A percentile compares a stretch with the other conserved stretches of the same genome.
These are phyloP conservation scores for Brachycybe producta DNA, from an alignment of 2,888 invertebrate species.

Conservation along the genomic window DNA sequence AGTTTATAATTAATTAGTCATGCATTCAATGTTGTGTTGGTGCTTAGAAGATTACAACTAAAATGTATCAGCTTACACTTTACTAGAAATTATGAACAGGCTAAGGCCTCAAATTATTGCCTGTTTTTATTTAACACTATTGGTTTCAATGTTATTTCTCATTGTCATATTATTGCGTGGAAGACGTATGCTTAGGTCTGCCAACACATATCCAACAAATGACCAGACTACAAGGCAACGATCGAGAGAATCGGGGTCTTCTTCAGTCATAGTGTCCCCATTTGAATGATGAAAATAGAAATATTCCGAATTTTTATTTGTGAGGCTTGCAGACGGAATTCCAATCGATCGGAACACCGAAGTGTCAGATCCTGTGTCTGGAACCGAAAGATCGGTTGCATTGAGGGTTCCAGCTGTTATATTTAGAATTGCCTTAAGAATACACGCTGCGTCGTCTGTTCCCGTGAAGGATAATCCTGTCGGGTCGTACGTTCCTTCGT, in stretches of 20 bases:
- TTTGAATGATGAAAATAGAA: slow-evolving; percentile 64
- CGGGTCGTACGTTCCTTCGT: slow-evolving; percentile 65
- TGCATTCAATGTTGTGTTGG: too few relatives aligned
- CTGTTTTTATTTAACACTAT: too few relatives aligned
- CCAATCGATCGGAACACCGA: slow-evolving; percentile 44
- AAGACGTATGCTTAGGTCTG: slow-evolving; percentile 44
- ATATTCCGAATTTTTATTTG: slow-evolving; percentile 55
- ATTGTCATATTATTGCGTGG: background rate
- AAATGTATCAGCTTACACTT: too few relatives aligned
- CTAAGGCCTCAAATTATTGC: too few relatives aligned
- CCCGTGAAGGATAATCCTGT: slow-evolving; percentile 55
- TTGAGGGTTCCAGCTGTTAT: slow-evolving; percentile 50
- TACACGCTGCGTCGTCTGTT: slow-evolving; percentile 46
- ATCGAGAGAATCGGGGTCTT: slow-evolving; percentile 54
- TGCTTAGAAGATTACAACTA: too few relatives aligned
- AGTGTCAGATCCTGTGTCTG: slow-evolving; percentile 55
- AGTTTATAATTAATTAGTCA: too few relatives aligned
- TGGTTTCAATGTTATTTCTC: too few relatives aligned
- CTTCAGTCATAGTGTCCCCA: slow-evolving; percentile 65
- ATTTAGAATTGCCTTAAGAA: slow-evolving; percentile 52
- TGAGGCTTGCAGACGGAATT: slow-evolving; percentile 55
- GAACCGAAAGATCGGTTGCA: slow-evolving; percentile 45
- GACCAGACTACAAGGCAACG: slow-evolving; percentile 64
- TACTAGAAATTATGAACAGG: too few relatives aligned
- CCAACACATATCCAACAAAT: slow-evolving; percentile 59